Evolutionary conservation across 2,113 vertebrate genomes (phyloP).

Genomic region (Willisornis vidua): DNA sequence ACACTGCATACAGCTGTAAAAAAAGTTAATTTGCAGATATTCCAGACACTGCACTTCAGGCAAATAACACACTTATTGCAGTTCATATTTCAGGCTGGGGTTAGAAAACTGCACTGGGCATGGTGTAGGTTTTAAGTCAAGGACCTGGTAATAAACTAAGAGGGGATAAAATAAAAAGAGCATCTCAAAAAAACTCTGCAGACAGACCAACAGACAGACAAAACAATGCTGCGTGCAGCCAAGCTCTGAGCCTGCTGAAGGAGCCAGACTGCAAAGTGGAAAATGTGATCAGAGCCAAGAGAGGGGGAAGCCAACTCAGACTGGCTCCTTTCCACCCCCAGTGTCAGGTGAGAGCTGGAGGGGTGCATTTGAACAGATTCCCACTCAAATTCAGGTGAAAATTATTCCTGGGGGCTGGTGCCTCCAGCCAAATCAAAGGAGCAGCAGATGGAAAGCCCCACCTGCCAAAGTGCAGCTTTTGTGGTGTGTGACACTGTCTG

Average conservation of each 20-base stretch:
- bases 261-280: slow-evolving; percentile 40
- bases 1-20: neutral
- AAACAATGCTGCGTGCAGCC: neutral
- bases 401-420: neutral
- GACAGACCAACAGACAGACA: neutral
- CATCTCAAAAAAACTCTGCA: neutral
- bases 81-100: neutral
- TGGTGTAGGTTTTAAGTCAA: neutral
- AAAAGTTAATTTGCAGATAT: neutral
- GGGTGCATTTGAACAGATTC: neutral
- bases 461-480: neutral
- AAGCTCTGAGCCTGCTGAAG: neutral
- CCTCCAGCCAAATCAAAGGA: neutral
- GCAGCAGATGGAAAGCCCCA: neutral
- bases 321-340: slow-evolving; percentile 29
- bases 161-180: neutral
- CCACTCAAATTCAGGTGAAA: neutral
- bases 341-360: slow-evolving; percentile 12
- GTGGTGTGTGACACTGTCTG: neutral
- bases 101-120: neutral
- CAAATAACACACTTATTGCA: neutral
- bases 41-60: neutral
- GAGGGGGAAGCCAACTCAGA: neutral
- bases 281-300: slow-evolving; percentile 6
- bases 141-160: neutral